These are phyloP conservation scores for Rhimphoctona megacephalus DNA, from an alignment of 2,888 invertebrate genomes.

Conservation along the genomic window DNA sequence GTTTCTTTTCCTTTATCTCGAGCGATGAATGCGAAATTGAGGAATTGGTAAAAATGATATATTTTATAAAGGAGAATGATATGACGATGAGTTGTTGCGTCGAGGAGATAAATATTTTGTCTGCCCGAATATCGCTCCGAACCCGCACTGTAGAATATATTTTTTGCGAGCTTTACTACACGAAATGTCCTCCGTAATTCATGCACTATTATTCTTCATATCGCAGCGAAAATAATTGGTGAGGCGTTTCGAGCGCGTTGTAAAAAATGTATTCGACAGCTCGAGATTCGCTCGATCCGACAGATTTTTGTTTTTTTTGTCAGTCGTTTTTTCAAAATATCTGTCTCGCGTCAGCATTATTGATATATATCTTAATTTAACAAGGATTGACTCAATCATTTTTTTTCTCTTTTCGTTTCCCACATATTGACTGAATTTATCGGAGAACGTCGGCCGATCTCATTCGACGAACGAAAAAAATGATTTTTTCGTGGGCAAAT, in stretches of 20 bases:
- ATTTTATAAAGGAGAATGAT: slow-evolving; percentile 53
- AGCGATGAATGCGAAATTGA: slow-evolving; percentile 53
- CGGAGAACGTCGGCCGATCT: not conserved
- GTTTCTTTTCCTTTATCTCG: slow-evolving; percentile 36
- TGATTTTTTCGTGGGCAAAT: not conserved
- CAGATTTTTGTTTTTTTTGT: slow-evolving; percentile 5
- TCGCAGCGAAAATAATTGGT: slow-evolving; percentile 13
- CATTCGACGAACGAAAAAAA: not conserved
- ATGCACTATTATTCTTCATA: not conserved
- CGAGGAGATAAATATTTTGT: not conserved
- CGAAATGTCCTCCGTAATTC: not conserved
- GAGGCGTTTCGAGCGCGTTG: not conserved
- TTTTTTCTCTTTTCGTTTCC: slow-evolving; percentile 34
- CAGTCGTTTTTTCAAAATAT: slow-evolving; percentile 5
- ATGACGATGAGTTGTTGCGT: slow-evolving; percentile 6
- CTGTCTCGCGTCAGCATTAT: slow-evolving; percentile 39
- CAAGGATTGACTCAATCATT: slow-evolving; percentile 57
- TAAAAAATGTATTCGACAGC: slow-evolving; percentile 3
- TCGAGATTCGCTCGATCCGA: not conserved
- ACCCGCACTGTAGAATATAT: not conserved
- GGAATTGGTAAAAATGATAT: slow-evolving; percentile 58
- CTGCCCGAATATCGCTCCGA: not conserved
- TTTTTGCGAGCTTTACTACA: not conserved
- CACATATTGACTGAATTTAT: slow-evolving; percentile 51
- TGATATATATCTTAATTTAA: slow-evolving; percentile 25